Percentiles rank a stretch among this genome's conserved stretches.
Conservation (phyloP, 2,113 vertebrate species). For the Grus americana region DNA sequence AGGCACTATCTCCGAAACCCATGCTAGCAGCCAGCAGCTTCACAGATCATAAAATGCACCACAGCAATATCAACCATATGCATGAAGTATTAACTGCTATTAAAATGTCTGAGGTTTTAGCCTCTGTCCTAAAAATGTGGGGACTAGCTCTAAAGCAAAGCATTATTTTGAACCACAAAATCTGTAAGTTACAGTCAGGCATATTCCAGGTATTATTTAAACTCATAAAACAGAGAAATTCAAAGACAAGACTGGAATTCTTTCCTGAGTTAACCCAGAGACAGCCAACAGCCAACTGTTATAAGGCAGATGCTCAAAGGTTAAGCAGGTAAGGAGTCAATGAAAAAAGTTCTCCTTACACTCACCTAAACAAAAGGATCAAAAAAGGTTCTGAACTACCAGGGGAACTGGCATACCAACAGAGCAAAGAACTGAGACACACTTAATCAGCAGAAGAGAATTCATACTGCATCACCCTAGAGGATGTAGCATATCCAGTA, state of each 20-base stretch:
- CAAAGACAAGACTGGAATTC: neutral
- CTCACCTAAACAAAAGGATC: neutral
- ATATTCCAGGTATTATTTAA: constrained; percentile 26
- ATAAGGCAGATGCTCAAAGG: neutral
- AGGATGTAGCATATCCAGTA: neutral
- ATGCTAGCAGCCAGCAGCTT: constrained; percentile 21
- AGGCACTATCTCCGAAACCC: neutral
- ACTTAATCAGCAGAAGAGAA: neutral
- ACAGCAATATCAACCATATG: constrained; percentile 16
- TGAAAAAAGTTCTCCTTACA: neutral
- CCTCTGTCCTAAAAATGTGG: neutral
- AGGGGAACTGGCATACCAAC: neutral
- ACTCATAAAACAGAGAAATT: constrained; percentile 25
- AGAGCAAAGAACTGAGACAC: neutral
- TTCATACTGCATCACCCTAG: neutral
- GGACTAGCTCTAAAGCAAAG: neutral
- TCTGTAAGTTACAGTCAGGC: neutral
- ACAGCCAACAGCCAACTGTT: neutral
- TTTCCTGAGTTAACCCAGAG: constrained; percentile 5
- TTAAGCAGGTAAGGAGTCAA: neutral
- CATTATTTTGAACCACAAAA: constrained; percentile 12
- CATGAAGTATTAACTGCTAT: constrained; percentile 29
- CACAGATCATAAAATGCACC: constrained; percentile 42
- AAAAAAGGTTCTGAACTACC: neutral
- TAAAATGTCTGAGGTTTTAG: constrained; percentile 43